Conservation (phyloP, 2,113 vertebrate genomes). For the Oryctolagus cuniculus region DNA sequence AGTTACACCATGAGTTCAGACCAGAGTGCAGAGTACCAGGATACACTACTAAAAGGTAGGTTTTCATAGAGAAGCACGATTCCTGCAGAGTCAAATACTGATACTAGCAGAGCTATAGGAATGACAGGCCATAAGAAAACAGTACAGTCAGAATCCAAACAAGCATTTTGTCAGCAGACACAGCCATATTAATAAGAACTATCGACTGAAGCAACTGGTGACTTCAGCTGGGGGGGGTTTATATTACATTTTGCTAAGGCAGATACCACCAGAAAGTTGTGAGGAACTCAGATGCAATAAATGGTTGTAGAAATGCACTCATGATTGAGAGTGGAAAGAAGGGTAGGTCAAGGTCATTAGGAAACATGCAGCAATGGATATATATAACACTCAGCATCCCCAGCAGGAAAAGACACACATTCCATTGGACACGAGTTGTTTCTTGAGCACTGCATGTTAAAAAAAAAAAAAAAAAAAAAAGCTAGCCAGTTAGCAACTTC, state of each 20-base stretch:
- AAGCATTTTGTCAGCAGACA: slow-evolving; percentile 28
- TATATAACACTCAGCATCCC: neutral
- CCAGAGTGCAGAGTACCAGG: neutral
- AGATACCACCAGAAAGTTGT: slow-evolving; percentile 33
- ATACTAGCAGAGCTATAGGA: neutral
- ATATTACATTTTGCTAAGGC: slow-evolving; percentile 20
- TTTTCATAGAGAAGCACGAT: neutral
- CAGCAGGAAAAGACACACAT: neutral
- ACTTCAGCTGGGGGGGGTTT: slow-evolving; percentile 32
- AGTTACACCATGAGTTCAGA: neutral
- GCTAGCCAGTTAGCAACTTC: slow-evolving; percentile 14
- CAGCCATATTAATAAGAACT: slow-evolving; percentile 22
- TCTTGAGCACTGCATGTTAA: neutral
- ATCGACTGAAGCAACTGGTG: neutral
- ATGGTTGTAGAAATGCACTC: slow-evolving; percentile 23
- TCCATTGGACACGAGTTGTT: neutral
- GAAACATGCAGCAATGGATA: neutral
- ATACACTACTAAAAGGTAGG: neutral
- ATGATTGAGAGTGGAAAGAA: slow-evolving; percentile 24
- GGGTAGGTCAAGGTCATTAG: slow-evolving; percentile 24
- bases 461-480: neutral
- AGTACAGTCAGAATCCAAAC: slow-evolving; percentile 19
- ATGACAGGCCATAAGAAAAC: neutral
- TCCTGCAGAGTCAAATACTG: neutral
- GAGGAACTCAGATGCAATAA: neutral